A percentile compares a stretch with the other conserved stretches of the same genome.
Conservation (phyloP, 2,113 vertebrate genomes). For the Lophochroa leadbeateri region DNA sequence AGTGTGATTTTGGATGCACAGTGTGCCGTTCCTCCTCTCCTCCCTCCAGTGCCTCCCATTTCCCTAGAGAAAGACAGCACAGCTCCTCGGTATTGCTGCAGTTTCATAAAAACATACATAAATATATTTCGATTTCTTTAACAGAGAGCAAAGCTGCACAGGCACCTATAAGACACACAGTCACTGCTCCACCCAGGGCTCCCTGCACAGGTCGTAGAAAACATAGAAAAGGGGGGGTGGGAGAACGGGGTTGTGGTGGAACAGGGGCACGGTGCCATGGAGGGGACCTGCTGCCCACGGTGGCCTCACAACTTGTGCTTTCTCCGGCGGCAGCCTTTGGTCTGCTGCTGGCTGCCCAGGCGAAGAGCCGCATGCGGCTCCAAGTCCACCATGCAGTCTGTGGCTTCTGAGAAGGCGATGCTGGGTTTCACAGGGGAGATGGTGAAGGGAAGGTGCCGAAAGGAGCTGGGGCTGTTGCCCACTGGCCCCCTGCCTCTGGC, state of each 20-base stretch:
- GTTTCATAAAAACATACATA: slow-evolving; percentile 81
- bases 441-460: slow-evolving; percentile 19
- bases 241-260: slow-evolving; percentile 27
- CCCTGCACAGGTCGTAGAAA: slow-evolving; percentile 61
- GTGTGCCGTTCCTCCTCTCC: neutral
- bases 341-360: slow-evolving; percentile 46
- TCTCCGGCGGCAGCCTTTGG: slow-evolving; percentile 67
- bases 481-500: neutral
- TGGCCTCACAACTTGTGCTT: slow-evolving; percentile 71
- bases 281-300: neutral
- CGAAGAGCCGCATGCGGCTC: slow-evolving; percentile 54
- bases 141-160: slow-evolving; percentile 62
- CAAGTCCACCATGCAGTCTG: slow-evolving; percentile 79
- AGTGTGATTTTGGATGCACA: neutral
- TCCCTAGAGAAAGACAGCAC: slow-evolving; percentile 16
- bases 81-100: slow-evolving; percentile 42
- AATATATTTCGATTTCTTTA: slow-evolving; percentile 79
- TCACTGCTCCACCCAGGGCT: slow-evolving; percentile 43
- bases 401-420: slow-evolving; percentile 80
- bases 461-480: neutral
- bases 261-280: neutral
- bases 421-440: slow-evolving; percentile 79
- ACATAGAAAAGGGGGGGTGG: slow-evolving; percentile 54
- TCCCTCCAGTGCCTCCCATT: neutral
- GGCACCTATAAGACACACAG: slow-evolving; percentile 71